phyloP scores from a whole-genome alignment of 2,797 vertebrate species.

The Poeciliopsis infans region DNA sequence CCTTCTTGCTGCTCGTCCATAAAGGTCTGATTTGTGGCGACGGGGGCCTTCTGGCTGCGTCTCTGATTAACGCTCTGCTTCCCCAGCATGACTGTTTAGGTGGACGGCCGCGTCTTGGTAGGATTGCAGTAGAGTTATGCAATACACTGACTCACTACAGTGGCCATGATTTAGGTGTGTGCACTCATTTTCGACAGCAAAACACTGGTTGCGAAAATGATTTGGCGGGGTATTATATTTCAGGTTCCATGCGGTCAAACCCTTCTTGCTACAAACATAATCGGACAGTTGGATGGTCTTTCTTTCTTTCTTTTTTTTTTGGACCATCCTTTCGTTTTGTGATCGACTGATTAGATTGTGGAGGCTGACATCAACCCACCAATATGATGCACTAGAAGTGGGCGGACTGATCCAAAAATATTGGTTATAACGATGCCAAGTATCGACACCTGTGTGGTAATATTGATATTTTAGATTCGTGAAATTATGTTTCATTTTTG shows the following conservation, averaged over 20 bases:
- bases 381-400: not conserved
- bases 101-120: not conserved
- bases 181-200: not conserved
- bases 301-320: not conserved
- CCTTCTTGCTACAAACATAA: not conserved
- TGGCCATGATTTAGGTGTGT: not conserved
- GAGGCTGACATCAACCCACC: not conserved
- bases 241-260: not conserved
- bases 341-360: not conserved
- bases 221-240: not conserved
- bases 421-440: not conserved
- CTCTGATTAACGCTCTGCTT: not conserved
- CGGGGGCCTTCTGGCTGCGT: not conserved
- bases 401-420: not conserved
- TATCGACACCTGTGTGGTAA: not conserved
- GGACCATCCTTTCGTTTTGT: not conserved
- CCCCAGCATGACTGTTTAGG: not conserved
- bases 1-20: not conserved
- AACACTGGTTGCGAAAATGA: not conserved
- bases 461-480: not conserved
- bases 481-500: not conserved
- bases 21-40: not conserved
- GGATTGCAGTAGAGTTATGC: not conserved
- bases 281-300: not conserved
- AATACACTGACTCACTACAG: not conserved